Evolutionary conservation across 2,797 vertebrate genomes (phyloP).

Genomic region (Gobionotothen gibberifrons): DNA sequence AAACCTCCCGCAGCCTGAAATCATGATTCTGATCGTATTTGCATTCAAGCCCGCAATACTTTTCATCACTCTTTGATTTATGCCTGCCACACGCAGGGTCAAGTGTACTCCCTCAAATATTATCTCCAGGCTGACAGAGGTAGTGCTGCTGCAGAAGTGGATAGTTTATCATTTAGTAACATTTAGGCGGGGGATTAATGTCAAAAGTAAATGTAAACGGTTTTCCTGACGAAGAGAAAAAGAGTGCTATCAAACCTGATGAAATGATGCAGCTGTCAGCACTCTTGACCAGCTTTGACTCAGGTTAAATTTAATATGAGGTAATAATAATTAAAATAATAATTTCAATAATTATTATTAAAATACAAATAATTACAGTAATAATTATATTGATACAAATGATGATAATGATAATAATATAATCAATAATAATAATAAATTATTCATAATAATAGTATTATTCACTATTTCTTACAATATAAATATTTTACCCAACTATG

Average conservation of each 20-base stretch:
- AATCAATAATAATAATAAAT: too few species aligned
- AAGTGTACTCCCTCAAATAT: constrained; percentile 64
- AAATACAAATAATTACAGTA: too few species aligned
- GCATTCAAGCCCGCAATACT: constrained; percentile 50
- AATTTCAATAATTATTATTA: too few species aligned
- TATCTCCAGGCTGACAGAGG: constrained; percentile 59
- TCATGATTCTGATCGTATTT: constrained; percentile 54
- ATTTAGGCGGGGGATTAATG: constrained; percentile 53
- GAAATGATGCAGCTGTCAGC: constrained; percentile 34
- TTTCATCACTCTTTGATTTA: constrained; percentile 49
- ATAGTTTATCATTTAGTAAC: constrained; percentile 53
- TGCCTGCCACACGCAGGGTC: constrained; percentile 54
- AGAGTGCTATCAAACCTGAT: constrained; percentile 40
- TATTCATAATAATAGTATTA: too few species aligned
- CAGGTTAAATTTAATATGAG: constrained; percentile 11
- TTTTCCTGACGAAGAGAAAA: constrained; percentile 34
- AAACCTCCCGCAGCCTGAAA: constrained; percentile 12
- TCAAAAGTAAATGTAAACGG: constrained; percentile 50
- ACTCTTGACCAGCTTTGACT: constrained; percentile 7
- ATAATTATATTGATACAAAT: too few species aligned
- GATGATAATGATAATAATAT: too few species aligned
- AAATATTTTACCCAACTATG: neutral
- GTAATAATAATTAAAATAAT: constrained; percentile 1
- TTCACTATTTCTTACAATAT: neutral
- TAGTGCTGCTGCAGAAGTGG: constrained; percentile 17